Evolutionary conservation across 2,113 vertebrate species (phyloP).

Genomic region (Zosterops japonicus): DNA sequence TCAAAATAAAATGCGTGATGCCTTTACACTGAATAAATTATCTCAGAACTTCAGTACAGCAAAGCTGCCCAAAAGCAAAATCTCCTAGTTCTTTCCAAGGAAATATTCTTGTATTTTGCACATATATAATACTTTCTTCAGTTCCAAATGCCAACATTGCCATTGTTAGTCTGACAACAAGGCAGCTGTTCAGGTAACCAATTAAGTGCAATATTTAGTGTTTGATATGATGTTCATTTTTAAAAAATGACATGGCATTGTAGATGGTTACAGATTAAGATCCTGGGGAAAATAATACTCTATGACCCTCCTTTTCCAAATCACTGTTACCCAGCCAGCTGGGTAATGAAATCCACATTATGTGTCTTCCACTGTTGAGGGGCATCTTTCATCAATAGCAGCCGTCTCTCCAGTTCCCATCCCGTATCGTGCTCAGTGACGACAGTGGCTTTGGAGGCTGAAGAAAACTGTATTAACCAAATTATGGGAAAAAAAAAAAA

Average conservation of each 20-base stretch:
- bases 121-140: slow-evolving; percentile 51
- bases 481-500: background rate
- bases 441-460: slow-evolving; percentile 94
- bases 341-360: slow-evolving; percentile 73
- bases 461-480: slow-evolving; percentile 82
- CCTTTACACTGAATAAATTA: slow-evolving; percentile 69
- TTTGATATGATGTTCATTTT: slow-evolving; percentile 58
- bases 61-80: slow-evolving; percentile 59
- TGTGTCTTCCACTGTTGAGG: slow-evolving; percentile 14
- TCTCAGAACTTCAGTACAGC: slow-evolving; percentile 39
- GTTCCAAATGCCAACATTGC: slow-evolving; percentile 63
- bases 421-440: slow-evolving; percentile 89
- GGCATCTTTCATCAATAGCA: slow-evolving; percentile 85
- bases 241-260: slow-evolving; percentile 60
- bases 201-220: slow-evolving; percentile 75
- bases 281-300: slow-evolving; percentile 55
- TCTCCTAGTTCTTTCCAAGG: slow-evolving; percentile 44
- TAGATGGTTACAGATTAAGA: slow-evolving; percentile 62
- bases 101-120: slow-evolving; percentile 63
- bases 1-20: slow-evolving; percentile 50
- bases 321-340: slow-evolving; percentile 90
- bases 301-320: slow-evolving; percentile 34
- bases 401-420: slow-evolving; percentile 94
- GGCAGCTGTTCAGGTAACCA: slow-evolving; percentile 64
- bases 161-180: slow-evolving; percentile 56